Conservation (phyloP, 2,113 vertebrate genomes). For the Glaucidium brasilianum region DNA sequence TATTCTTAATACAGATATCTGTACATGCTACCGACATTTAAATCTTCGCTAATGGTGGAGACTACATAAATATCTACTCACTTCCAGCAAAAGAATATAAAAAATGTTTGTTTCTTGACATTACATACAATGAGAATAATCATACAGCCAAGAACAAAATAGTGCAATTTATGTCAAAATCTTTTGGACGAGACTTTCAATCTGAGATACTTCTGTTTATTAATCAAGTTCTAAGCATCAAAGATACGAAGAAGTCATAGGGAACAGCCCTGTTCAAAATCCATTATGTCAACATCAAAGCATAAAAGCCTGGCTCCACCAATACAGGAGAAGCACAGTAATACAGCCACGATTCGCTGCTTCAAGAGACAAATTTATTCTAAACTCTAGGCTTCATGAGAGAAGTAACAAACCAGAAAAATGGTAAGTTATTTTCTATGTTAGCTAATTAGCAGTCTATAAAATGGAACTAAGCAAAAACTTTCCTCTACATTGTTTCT, state of each 20-base stretch:
- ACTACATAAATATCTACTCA: background rate
- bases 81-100: background rate
- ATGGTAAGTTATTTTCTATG: background rate
- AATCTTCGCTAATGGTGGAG: background rate
- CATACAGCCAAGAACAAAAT: background rate
- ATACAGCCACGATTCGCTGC: background rate
- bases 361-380: background rate
- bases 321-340: background rate
- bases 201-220: background rate
- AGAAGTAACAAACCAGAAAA: background rate
- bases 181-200: background rate
- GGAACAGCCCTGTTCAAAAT: background rate
- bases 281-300: background rate
- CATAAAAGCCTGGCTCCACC: background rate
- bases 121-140: background rate
- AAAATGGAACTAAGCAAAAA: background rate
- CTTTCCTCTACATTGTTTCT: background rate
- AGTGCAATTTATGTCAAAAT: background rate
- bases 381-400: background rate
- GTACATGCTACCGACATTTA: background rate
- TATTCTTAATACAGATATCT: background rate
- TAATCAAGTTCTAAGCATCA: background rate
- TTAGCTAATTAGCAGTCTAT: background rate
- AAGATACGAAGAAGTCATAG: background rate
- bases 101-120: background rate